phyloP scores from a whole-genome alignment of 2,797 vertebrate genomes.

The Tragopan temminckii region DNA sequence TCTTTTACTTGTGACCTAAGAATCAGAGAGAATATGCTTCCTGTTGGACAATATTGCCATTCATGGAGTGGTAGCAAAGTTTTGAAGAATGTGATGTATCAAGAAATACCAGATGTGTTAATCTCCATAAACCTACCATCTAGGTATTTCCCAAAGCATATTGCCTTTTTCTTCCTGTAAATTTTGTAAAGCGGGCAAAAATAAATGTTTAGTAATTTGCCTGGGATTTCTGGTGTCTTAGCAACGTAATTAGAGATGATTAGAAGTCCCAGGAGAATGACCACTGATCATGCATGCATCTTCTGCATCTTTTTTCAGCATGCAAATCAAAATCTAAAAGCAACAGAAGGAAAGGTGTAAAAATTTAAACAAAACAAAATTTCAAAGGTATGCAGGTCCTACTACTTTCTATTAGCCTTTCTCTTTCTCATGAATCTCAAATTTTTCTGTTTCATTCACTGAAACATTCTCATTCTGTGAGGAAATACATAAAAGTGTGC shows the following conservation, averaged over 20 bases:
- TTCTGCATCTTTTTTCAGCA: not conserved
- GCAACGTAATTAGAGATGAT: not conserved
- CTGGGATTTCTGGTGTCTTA: not conserved
- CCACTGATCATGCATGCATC: not conserved
- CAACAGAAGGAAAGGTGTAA: constrained; percentile 23
- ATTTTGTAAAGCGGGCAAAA: not conserved
- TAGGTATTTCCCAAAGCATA: not conserved
- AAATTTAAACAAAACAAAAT: too few relatives aligned
- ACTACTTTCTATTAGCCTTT: not conserved
- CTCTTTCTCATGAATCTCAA: not conserved
- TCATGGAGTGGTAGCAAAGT: not conserved
- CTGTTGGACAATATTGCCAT: not conserved
- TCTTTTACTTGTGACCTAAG: not conserved
- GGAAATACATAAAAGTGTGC: not conserved
- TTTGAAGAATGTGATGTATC: not conserved
- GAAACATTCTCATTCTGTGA: not conserved
- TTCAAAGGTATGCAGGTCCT: constrained; percentile 5
- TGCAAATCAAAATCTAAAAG: constrained; percentile 38
- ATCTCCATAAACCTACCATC: not conserved
- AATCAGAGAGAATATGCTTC: not conserved
- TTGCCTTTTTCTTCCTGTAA: not conserved
- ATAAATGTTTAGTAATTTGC: not conserved
- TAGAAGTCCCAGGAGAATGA: not conserved
- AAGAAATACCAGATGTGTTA: not conserved
- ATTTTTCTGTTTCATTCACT: not conserved